phyloP scores from a whole-genome alignment of 92 coral and sea anemone genomes.

The Palythoa grandis region DNA sequence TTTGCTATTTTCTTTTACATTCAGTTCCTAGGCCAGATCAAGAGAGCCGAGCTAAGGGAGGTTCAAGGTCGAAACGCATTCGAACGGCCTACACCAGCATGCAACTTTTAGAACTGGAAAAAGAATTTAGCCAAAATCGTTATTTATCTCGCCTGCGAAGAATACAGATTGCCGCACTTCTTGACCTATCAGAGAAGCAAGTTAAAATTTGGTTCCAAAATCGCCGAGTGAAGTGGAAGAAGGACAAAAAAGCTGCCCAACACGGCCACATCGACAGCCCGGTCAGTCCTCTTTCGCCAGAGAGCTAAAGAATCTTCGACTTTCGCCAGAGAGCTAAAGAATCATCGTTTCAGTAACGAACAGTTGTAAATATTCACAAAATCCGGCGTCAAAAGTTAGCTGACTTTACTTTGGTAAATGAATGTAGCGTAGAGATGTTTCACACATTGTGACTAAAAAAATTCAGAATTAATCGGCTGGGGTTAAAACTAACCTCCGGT shows the following conservation, averaged over 20 bases:
- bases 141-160: constrained; percentile 92
- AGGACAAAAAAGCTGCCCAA: constrained; percentile 94
- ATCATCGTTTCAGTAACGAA: not conserved
- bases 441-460: constrained; percentile 37
- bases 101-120: constrained; percentile 92
- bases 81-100: constrained; percentile 98
- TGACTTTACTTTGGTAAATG: constrained; percentile 49
- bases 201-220: constrained; percentile 99
- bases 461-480: constrained; percentile 60
- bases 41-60: constrained; percentile 69
- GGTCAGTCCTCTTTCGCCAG: constrained; percentile 70
- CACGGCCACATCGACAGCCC: constrained; percentile 65
- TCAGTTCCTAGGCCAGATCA: constrained; percentile 79
- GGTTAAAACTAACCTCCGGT: constrained; percentile 44
- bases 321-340: constrained; percentile 70
- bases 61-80: constrained; percentile 93
- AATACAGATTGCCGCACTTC: constrained; percentile 96
- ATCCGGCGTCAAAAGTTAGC: constrained; percentile 15
- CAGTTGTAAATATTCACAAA: not conserved
- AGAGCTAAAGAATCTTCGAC: constrained; percentile 60
- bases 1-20: constrained; percentile 38
- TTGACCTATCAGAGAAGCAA: constrained; percentile 95
- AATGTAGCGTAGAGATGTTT: constrained; percentile 52
- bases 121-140: constrained; percentile 98
- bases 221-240: constrained; percentile 99